Evolutionary conservation across 64 coral and sea anemone genomes (phyloP), one percentile per base, ranked within the genome.

Genomic region (Montipora sp.): DNA sequence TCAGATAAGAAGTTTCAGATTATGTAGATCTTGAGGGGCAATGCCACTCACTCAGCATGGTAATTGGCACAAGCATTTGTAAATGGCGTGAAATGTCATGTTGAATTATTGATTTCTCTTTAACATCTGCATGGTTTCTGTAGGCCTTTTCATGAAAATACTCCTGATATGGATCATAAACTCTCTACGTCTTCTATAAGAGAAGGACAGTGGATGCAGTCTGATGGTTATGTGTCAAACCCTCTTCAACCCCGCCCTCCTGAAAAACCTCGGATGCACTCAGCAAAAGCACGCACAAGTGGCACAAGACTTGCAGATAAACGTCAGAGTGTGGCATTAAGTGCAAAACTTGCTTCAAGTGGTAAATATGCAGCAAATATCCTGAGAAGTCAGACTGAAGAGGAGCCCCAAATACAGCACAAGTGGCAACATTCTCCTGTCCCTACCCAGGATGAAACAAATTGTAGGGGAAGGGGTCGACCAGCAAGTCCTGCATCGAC

Each of bases 311-410:
- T 97, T 8, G 58, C 65, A 18, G 95, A 97, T 49, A 94, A 94
- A 75, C 83, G 83, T 1, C 82, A 94, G 53, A 94, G 92, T 48
- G 83, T 78, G 20, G 75, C 92, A 19, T 36, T 97, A 49, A 97
- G 95, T 23, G 63, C 95, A 19, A 97, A 97, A 59, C 77, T 97
- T 27, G 95, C 95, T 14, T 86, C 79, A 36, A 94, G 92, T n/a
- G 74, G 89, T 36, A 96, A 93, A 72, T 83, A 79, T 67, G 93
- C 73, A 3, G 14, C 77, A 13, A 84, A 89, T 49, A 78, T 94
- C 15, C 61, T 94, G 24, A 73, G 87, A 90, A 90, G 87, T 77
- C 58, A 66, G 0, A 79, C 58, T 53, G 72, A 68, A 73, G 8
- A 46, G 50, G 59, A 77, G 19, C 11, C 72, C 2, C 59, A 84